These are phyloP conservation scores for Hymenopus coronatus DNA, from an alignment of 2,888 invertebrate genomes.

Conservation along the genomic window DNA sequence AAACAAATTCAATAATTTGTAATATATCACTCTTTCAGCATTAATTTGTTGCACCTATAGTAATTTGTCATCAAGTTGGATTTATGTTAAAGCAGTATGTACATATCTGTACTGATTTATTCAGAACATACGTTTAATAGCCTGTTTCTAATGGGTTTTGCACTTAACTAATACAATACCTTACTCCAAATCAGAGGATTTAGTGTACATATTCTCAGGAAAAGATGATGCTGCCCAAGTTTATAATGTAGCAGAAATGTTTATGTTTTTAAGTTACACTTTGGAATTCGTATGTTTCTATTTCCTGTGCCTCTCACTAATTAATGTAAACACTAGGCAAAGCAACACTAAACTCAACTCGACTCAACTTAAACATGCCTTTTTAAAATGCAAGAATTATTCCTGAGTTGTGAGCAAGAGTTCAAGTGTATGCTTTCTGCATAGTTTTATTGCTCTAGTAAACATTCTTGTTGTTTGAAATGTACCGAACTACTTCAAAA, in stretches of 20 bases:
- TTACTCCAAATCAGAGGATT: background rate
- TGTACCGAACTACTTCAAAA: background rate
- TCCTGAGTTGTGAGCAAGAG: too few relatives aligned
- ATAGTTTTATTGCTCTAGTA: background rate
- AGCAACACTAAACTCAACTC: too few relatives aligned
- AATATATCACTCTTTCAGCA: background rate
- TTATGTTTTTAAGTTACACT: too few relatives aligned
- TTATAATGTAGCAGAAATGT: too few relatives aligned
- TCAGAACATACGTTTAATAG: background rate
- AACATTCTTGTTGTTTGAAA: background rate
- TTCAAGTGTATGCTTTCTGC: too few relatives aligned
- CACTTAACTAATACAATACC: background rate
- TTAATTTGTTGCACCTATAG: background rate
- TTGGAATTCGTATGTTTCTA: too few relatives aligned
- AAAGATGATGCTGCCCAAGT: too few relatives aligned
- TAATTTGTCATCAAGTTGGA: background rate
- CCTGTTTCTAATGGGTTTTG: background rate
- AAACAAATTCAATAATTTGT: background rate
- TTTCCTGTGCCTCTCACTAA: too few relatives aligned
- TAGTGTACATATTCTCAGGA: background rate
- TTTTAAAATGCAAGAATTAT: too few relatives aligned
- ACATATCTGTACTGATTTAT: background rate
- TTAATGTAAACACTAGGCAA: too few relatives aligned
- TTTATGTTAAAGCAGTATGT: background rate
- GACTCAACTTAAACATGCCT: too few relatives aligned